These are phyloP conservation scores for Aphidius gifuensis DNA, from an alignment of 1,140 invertebrate genomes.

Conservation along the genomic window DNA sequence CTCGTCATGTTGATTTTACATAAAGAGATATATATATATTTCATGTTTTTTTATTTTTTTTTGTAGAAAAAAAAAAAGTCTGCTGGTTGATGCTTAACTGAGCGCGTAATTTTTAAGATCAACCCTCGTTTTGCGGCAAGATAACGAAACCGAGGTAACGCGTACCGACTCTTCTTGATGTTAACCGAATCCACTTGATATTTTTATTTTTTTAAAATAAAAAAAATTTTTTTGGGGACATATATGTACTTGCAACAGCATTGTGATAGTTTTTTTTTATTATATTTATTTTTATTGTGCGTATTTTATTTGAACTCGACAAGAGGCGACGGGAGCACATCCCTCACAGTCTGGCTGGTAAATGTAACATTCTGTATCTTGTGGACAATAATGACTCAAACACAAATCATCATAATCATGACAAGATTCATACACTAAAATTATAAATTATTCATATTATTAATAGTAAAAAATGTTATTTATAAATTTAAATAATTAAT, in stretches of 20 bases:
- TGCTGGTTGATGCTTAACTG: not conserved
- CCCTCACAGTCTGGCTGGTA: conserved; percentile 36
- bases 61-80: not conserved
- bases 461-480: not conserved
- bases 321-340: conserved; percentile 29
- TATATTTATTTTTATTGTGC: not conserved
- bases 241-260: not conserved
- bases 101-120: conserved; percentile 13
- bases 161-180: conserved; percentile 7
- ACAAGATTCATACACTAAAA: conserved; percentile 34
- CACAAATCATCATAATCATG: conserved; percentile 28
- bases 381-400: conserved; percentile 31
- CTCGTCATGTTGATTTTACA: not conserved
- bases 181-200: conserved; percentile 6
- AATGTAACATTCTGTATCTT: conserved; percentile 32
- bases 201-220: not conserved
- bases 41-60: not conserved
- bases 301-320: conserved; percentile 10
- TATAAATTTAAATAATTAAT: too few species aligned
- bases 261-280: not conserved
- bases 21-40: not conserved
- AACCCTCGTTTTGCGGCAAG: conserved; percentile 14
- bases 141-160: conserved; percentile 11
- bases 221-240: not conserved
- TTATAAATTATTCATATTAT: too few species aligned